A percentile compares a stretch with the other conserved stretches of the same genome.
Conservation (phyloP, 2,888 invertebrate genomes). For the Amphipoea oculea region DNA sequence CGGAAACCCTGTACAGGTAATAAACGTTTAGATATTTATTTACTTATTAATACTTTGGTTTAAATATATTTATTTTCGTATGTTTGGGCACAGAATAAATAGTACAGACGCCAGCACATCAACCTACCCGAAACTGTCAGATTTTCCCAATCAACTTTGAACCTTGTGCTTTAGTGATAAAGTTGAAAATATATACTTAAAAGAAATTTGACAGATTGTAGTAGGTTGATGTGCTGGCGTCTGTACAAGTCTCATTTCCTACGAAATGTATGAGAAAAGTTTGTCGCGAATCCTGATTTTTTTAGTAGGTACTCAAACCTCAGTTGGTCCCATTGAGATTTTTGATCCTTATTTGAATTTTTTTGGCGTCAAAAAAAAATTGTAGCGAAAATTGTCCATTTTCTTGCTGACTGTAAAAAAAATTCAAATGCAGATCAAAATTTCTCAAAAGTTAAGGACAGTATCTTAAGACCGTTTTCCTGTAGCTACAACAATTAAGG, state of each 20-base stretch:
- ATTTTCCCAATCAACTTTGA: no score
- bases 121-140: no score
- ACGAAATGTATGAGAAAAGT: neutral
- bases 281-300: no score
- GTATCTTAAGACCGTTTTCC: neutral
- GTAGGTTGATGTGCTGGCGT: no score
- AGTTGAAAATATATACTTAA: no score
- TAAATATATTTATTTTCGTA: neutral
- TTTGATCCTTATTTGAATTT: neutral
- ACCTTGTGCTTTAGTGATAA: no score
- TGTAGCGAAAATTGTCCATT: neutral
- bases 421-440: neutral
- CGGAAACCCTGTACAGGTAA: conserved; percentile 95
- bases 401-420: neutral
- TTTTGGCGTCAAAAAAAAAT: no score
- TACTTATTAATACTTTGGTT: neutral
- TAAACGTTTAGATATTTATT: neutral
- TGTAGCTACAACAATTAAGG: no score
- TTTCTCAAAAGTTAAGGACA: neutral
- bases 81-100: no score
- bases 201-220: no score
- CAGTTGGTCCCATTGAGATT: neutral
- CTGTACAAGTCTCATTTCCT: neutral
- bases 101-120: no score
- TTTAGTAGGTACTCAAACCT: no score